Evolutionary conservation across 2,888 invertebrate genomes (phyloP).

Genomic region (Lamproptera curius): DNA sequence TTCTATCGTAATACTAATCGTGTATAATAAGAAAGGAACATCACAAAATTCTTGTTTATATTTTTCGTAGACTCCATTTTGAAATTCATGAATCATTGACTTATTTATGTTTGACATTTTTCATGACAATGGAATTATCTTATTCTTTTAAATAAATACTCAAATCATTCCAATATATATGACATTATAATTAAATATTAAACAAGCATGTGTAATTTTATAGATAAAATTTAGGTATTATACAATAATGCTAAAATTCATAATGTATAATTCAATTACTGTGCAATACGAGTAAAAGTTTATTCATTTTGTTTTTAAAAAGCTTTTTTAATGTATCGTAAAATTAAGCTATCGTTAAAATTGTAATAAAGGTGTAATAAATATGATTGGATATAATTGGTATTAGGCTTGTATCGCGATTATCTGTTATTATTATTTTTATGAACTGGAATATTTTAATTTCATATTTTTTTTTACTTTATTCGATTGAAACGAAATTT

Average conservation of each 20-base stretch:
- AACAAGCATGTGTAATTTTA: slow-evolving; percentile 38
- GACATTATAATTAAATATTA: slow-evolving; percentile 21
- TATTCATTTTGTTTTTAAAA: slow-evolving; percentile 49
- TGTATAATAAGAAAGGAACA: slow-evolving; percentile 7
- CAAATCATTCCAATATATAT: slow-evolving; percentile 29
- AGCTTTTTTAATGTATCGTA: slow-evolving; percentile 57
- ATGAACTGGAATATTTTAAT: slow-evolving; percentile 42
- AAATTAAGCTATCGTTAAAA: slow-evolving; percentile 58
- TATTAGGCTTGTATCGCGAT: slow-evolving; percentile 65
- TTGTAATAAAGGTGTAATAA: slow-evolving; percentile 71
- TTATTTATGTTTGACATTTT: slow-evolving; percentile 3
- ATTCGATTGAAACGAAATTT: slow-evolving; percentile 47
- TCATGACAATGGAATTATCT: slow-evolving; percentile 28
- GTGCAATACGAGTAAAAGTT: slow-evolving; percentile 69
- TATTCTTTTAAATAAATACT: slow-evolving; percentile 26
- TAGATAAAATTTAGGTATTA: slow-evolving; percentile 51
- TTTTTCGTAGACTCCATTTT: slow-evolving; percentile 8
- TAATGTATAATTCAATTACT: slow-evolving; percentile 59
- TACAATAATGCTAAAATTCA: slow-evolving; percentile 42
- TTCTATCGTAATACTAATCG: slow-evolving; percentile 8
- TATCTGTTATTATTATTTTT: slow-evolving; percentile 59
- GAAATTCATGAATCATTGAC: not conserved
- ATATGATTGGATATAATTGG: slow-evolving; percentile 51
- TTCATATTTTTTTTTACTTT: slow-evolving; percentile 50
- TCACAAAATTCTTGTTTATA: slow-evolving; percentile 5